Evolutionary conservation across 2,888 invertebrate genomes (phyloP).

Genomic region (Ctenicera cuprea): DNA sequence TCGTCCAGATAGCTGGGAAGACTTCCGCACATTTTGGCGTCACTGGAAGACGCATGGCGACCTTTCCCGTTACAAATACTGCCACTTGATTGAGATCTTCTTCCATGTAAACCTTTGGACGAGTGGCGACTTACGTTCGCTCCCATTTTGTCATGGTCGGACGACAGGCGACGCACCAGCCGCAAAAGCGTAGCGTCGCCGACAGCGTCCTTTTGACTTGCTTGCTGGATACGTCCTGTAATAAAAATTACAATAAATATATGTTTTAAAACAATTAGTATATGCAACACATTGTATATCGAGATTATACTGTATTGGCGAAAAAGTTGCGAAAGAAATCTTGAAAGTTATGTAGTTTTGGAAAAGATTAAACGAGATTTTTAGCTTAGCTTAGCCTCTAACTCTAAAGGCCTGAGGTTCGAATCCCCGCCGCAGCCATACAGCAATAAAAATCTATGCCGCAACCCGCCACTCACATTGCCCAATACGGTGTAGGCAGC

Average conservation of each 20-base stretch:
- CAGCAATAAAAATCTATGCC: no score
- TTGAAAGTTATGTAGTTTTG: no score
- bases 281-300: no score
- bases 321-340: no score
- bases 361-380: no score
- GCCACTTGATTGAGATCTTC: constrained; percentile 84
- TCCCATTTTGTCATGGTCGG: constrained; percentile 79
- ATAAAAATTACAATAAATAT: constrained; percentile 19
- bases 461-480: no score
- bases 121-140: constrained; percentile 87
- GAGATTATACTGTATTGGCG: no score
- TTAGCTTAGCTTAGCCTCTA: no score
- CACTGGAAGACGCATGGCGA: constrained; percentile 62
- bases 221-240: constrained; percentile 49
- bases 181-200: constrained; percentile 74
- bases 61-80: constrained; percentile 79
- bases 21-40: constrained; percentile 75
- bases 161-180: constrained; percentile 69
- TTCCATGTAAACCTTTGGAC: constrained; percentile 82
- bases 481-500: no score
- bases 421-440: no score
- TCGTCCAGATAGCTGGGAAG: constrained; percentile 82
- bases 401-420: no score
- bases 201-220: constrained; percentile 52
- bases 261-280: no score